Evolutionary conservation across 2,888 invertebrate genomes (phyloP), one percentile per base, ranked within the genome.

Genomic region (Synergus laeviventris): DNA sequence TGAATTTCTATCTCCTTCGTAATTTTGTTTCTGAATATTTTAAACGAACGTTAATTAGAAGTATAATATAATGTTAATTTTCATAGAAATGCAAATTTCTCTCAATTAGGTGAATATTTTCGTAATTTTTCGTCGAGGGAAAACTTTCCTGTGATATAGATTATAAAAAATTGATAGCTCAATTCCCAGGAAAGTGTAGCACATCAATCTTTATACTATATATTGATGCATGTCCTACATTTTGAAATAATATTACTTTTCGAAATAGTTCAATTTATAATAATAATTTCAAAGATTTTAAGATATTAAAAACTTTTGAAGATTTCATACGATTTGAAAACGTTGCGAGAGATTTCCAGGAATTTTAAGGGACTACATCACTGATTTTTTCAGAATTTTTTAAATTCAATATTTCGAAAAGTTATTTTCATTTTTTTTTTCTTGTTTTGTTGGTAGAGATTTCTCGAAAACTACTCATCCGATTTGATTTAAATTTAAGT

Each of bases 201-300:
- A 31, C 60, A 60, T 60, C 60, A 60, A 60, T 14, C 11, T 60
- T 60, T 60, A 60, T 60, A 60, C 8, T 24, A 24, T 16, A 24
- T 24, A 36, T 61, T 36, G 61, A 61, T n/a, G 61, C 61, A 61
- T 61, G 31, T 61, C 31, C 61, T 38, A 61, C 61, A 61, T 61
- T 61, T 61, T 61, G 12, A 61, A 61, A 61, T 24, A 31, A 14
- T 60, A 24, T 61, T 31, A 9, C 31, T 31, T 31, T 61, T 61
- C 31, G 24, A 31, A 36, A 36, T 36, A 24, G 0, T 36, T 31
- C 31, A 31, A 31, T 31, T 31, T 31, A 5, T 5, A 31, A 31
- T 31, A 31, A 31, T 7, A 60, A 24, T 16, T 59, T 18, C 8
- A 21, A 59, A 59, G 18, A 9, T 11, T 39, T 39, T 39, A 39